Evolutionary conservation across 2,888 invertebrate species (phyloP).

Genomic region (Leptopilina syphax): DNA sequence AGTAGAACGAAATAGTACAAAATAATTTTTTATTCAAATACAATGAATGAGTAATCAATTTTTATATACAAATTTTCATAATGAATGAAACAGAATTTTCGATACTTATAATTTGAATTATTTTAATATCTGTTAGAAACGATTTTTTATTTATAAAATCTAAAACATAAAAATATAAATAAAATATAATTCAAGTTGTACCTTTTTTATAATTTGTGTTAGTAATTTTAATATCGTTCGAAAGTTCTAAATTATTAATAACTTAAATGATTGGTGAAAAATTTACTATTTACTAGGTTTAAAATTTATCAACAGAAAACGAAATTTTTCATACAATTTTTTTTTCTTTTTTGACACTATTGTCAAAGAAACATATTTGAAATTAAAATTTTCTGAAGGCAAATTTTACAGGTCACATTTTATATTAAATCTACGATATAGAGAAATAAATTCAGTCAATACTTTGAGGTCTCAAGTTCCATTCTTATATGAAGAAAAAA

Average conservation of each 20-base stretch:
- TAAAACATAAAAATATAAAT: too few relatives aligned
- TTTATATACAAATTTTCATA: background rate
- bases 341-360: background rate
- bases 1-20: background rate
- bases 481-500: background rate
- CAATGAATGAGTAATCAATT: conserved; percentile 10
- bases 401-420: background rate
- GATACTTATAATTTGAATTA: background rate
- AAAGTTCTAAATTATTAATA: too few relatives aligned
- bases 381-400: background rate
- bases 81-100: background rate
- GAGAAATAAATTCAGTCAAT: conserved; percentile 9
- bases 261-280: too few relatives aligned
- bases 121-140: background rate
- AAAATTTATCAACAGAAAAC: background rate
- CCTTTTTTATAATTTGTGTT: too few relatives aligned
- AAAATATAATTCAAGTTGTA: too few relatives aligned
- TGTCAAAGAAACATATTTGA: background rate
- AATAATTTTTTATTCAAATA: conserved; percentile 27
- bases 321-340: background rate
- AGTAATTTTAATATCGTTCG: too few relatives aligned
- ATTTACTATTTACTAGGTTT: background rate
- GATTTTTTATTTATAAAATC: too few relatives aligned
- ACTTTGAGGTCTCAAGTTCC: background rate
- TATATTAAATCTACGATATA: background rate